These are phyloP conservation scores for Psittacus erithacus DNA, from an alignment of 2,113 vertebrate species.

Conservation along the genomic window DNA sequence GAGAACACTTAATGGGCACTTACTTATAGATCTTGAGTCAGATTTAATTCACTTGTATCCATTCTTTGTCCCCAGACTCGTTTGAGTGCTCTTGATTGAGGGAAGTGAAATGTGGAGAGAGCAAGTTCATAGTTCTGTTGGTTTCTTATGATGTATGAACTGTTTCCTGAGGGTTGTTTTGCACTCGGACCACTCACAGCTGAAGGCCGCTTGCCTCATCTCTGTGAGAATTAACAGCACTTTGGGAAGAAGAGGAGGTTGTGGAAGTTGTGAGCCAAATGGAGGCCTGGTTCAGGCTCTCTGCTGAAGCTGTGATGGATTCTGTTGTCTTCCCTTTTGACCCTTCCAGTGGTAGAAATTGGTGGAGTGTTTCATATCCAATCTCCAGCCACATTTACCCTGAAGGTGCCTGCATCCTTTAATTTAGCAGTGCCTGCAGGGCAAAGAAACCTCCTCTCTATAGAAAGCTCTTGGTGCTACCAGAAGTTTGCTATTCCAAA, in stretches of 20 bases:
- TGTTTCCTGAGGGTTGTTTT: not conserved
- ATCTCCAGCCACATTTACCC: not conserved
- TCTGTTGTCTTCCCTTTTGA: not conserved
- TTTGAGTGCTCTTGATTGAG: not conserved
- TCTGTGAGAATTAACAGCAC: not conserved
- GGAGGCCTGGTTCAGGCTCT: not conserved
- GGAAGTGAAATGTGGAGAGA: not conserved
- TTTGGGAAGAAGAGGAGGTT: not conserved
- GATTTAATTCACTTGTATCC: not conserved
- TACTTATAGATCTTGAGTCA: not conserved
- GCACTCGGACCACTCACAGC: not conserved
- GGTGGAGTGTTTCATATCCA: not conserved
- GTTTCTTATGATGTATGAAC: rapidly evolving
- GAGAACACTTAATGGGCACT: not conserved
- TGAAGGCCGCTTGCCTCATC: not conserved
- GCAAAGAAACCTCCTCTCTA: not conserved
- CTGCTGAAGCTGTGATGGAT: not conserved
- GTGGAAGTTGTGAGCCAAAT: too few species aligned
- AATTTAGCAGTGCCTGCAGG: not conserved
- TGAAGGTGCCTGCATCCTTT: not conserved
- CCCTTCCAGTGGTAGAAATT: not conserved
- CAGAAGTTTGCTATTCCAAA: not conserved
- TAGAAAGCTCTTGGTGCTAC: not conserved
- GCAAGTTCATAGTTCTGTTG: not conserved
- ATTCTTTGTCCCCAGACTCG: rapidly evolving